These are phyloP conservation scores for Paedocypris sp. DNA, from an alignment of 2,113 vertebrate genomes.

Conservation along the genomic window DNA sequence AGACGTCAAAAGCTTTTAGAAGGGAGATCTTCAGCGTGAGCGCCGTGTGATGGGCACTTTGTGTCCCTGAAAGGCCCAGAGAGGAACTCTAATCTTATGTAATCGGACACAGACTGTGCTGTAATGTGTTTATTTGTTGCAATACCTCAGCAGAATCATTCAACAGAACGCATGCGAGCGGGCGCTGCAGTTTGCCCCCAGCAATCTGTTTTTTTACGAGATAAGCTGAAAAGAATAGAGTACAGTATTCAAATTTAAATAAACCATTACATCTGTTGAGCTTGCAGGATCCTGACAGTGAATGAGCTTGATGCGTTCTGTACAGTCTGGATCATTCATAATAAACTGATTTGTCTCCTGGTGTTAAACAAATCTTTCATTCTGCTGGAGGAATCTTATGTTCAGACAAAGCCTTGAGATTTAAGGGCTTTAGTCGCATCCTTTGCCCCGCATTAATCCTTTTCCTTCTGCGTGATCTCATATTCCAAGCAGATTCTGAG, in stretches of 20 bases:
- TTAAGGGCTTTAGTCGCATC: constrained; percentile 46
- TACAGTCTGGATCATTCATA: constrained; percentile 23
- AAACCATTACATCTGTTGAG: background rate
- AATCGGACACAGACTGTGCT: constrained; percentile 8
- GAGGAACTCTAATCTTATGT: constrained; percentile 9
- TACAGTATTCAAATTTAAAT: no score
- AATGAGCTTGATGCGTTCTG: background rate
- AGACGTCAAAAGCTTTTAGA: background rate
- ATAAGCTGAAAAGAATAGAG: background rate
- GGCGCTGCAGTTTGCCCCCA: background rate
- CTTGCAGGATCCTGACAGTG: background rate
- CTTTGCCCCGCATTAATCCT: constrained; percentile 42
- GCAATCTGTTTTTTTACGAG: background rate
- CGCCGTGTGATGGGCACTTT: background rate
- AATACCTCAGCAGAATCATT: background rate
- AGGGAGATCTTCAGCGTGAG: background rate
- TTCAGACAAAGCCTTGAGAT: constrained; percentile 37
- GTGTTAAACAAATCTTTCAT: constrained; percentile 26
- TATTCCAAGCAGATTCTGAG: background rate
- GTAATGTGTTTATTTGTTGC: background rate
- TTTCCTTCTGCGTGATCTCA: background rate
- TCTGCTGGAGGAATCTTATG: constrained; percentile 45
- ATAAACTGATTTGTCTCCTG: constrained; percentile 39
- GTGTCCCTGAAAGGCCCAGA: background rate
- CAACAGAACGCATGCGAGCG: background rate